Base-by-base conservation (phyloP, 2,113 vertebrate species). In the Microtus richardsoni region DNA sequence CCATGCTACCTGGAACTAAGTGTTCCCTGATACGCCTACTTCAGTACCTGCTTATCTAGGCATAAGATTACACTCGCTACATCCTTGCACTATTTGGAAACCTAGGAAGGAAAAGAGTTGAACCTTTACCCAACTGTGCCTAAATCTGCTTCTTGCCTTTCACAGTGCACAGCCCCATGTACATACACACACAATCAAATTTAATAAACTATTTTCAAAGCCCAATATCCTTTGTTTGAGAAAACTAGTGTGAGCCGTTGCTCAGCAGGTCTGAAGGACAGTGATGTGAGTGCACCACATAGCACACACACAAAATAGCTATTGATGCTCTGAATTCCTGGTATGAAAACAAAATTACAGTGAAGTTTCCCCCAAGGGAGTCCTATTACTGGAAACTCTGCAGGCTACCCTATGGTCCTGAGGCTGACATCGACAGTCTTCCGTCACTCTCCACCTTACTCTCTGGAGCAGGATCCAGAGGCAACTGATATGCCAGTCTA, bases 151-250 rank as follows among this genome's bases (percentile, higher is more conserved):
- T 70, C 64, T 24, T 79, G 13, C 60, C 75, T 96, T 91, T 89
- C 91, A 94, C 78, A 87, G 73, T 4, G 26, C 7, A 36, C 9
- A 73, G 12, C 36, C 62, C 68, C 64, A 30, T 41, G 14, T 14
- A 58, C 10, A 88, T 7, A 62, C 9, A 52, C 26, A 58, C 19
- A 2, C 6, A 49, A 22, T 30, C 62, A 49, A 92, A 91, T 78
- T 52, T 70, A 91, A 94, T 89, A 82, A 44, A 92, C 17, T 9
- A 16, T 17, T 71, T 82, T 70, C n/a, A 92, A 93, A 91, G 74
- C 4, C 86, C 87, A 73, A 73, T 60, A 8, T 78, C 19, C 8
- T 96, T 90, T 87, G 26, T 79, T 74, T 68, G 64, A 7, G 88
- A 87, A 91, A 90, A 44, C 0, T 70, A 82, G 36, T 49, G 66